A percentile compares a stretch with the other conserved stretches of the same genome.
phyloP scores from a whole-genome alignment of 2,113 vertebrate genomes.

The Megaleporinus macrocephalus region DNA sequence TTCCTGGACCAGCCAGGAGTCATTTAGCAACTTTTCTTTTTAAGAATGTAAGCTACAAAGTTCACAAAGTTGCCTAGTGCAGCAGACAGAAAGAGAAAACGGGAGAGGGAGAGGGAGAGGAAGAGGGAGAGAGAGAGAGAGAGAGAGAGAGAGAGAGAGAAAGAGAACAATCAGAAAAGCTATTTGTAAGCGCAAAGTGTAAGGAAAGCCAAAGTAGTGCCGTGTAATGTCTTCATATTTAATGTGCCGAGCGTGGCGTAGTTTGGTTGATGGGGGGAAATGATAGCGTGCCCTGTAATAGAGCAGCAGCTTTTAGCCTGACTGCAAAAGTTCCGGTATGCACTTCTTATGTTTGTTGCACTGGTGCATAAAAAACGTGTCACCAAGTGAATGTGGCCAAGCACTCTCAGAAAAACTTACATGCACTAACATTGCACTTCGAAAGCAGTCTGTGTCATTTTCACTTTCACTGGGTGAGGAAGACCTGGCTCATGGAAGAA shows the following conservation, averaged over 20 bases:
- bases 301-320: slow-evolving; percentile 61
- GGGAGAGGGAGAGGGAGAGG: background rate
- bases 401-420: slow-evolving; percentile 51
- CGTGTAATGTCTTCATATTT: slow-evolving; percentile 74
- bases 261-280: slow-evolving; percentile 41
- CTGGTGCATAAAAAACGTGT: slow-evolving; percentile 69
- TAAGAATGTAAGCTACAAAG: background rate
- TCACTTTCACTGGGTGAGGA: slow-evolving; percentile 11
- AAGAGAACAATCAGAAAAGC: background rate
- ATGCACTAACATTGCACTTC: slow-evolving; percentile 35
- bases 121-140: background rate
- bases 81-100: background rate
- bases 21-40: background rate
- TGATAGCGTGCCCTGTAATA: slow-evolving; percentile 54
- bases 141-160: background rate
- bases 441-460: slow-evolving; percentile 48
- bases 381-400: slow-evolving; percentile 53
- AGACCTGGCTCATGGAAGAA: slow-evolving; percentile 33
- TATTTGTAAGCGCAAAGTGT: slow-evolving; percentile 45
- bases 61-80: background rate
- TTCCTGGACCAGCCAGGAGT: background rate
- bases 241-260: slow-evolving; percentile 65
- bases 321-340: slow-evolving; percentile 67
- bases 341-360: slow-evolving; percentile 77
- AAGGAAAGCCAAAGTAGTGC: slow-evolving; percentile 52